Evolutionary conservation across 1,140 invertebrate species (phyloP).

Genomic region (Varroa destructor): DNA sequence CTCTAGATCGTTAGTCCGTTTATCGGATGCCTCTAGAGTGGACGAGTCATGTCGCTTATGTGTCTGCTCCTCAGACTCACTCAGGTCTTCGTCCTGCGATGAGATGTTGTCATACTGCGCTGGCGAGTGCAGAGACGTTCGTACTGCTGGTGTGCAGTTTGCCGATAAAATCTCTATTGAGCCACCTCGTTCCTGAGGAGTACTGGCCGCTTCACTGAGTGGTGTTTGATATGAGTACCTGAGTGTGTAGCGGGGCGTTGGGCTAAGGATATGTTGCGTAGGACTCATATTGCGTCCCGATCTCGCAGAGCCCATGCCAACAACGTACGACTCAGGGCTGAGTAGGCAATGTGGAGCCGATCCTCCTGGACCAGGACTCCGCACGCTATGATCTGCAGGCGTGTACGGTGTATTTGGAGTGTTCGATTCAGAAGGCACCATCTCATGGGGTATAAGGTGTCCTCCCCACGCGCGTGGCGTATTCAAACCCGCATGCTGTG

Average conservation of each 20-base stretch:
- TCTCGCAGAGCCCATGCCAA: too few relatives aligned
- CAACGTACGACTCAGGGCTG: too few relatives aligned
- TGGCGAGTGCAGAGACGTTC: neutral
- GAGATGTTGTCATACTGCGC: conserved; percentile 17
- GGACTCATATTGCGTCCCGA: too few relatives aligned
- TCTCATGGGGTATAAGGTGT: conserved; percentile 19
- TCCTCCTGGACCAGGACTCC: too few relatives aligned
- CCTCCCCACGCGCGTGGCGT: neutral
- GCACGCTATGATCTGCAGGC: too few relatives aligned
- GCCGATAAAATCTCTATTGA: neutral
- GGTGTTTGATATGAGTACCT: neutral
- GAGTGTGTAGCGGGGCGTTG: too few relatives aligned
- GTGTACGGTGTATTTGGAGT: neutral
- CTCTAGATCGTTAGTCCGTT: too few relatives aligned
- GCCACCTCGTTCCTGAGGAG: neutral
- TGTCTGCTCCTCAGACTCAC: conserved; percentile 2
- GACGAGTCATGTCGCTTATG: neutral
- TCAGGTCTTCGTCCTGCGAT: conserved; percentile 20
- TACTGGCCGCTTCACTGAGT: neutral
- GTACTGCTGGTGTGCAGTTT: neutral
- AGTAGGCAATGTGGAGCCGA: too few relatives aligned
- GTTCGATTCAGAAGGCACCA: conserved; percentile 15
- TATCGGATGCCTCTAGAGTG: neutral
- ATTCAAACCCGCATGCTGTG: neutral
- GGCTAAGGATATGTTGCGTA: too few relatives aligned